Percentiles rank a stretch among this genome's conserved stretches.
Evolutionary conservation across 1,140 invertebrate genomes (phyloP).

Genomic region (Panonychus citri): DNA sequence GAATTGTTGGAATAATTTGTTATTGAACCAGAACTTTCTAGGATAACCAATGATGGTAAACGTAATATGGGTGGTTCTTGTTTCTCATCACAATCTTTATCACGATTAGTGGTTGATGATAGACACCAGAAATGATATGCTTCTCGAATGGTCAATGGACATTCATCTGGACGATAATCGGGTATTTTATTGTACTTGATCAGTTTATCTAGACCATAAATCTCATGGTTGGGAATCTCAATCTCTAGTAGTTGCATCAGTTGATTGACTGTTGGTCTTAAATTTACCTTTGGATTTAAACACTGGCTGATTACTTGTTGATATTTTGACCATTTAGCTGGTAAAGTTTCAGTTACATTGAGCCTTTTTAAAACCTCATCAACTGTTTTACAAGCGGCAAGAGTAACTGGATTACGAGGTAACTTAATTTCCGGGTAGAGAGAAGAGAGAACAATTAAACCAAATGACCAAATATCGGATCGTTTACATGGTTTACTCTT

Average conservation of each 20-base stretch:
- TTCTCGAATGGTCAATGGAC: constrained; percentile 8
- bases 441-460: constrained; percentile 58
- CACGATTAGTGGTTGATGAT: constrained; percentile 1
- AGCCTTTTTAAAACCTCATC: constrained; percentile 7
- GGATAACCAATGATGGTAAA: constrained; percentile 5
- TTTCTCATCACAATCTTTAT: constrained; percentile 2
- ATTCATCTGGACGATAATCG: background rate
- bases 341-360: background rate
- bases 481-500: constrained; percentile 27
- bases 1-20: background rate
- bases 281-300: background rate
- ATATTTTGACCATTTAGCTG: constrained; percentile 5
- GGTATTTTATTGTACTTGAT: background rate
- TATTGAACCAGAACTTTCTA: background rate
- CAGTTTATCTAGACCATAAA: background rate
- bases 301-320: background rate
- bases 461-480: constrained; percentile 73
- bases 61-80: constrained; percentile 8
- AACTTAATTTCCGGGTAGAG: constrained; percentile 24
- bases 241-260: constrained; percentile 1
- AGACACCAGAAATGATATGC: constrained; percentile 13
- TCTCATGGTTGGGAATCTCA: background rate
- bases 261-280: constrained; percentile 1
- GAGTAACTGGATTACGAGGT: constrained; percentile 6
- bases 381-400: constrained; percentile 1